Conservation (phyloP, 1,140 invertebrate genomes). For the Pogonognathellus flavescens region DNA sequence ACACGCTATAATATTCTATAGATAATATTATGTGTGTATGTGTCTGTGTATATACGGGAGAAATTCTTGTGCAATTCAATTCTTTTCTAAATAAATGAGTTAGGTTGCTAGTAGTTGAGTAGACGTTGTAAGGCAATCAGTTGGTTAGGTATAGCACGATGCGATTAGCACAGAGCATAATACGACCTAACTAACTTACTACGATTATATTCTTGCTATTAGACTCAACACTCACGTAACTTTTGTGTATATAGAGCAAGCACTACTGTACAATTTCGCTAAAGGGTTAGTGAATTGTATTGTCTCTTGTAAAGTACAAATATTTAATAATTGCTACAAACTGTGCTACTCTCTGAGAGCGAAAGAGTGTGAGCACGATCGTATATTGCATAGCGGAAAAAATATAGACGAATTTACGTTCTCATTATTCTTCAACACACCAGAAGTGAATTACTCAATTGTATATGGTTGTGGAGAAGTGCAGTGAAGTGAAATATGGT, state of each 20-base stretch:
- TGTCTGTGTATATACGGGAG: not conserved
- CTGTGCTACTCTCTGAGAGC: no score
- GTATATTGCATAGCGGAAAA: not conserved
- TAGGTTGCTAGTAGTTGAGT: not conserved
- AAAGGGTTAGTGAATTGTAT: no score
- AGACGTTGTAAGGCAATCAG: no score
- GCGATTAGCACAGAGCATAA: constrained; percentile 29
- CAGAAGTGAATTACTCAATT: constrained; percentile 10
- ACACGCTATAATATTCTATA: not conserved
- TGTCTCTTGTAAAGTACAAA: no score
- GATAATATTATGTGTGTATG: not conserved
- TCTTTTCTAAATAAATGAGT: constrained; percentile 33
- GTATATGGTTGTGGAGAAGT: not conserved
- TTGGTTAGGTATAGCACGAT: no score
- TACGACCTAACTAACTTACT: not conserved
- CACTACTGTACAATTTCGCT: no score
- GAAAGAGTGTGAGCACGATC: no score
- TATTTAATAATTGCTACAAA: no score
- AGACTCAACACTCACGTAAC: no score
- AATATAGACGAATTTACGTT: not conserved
- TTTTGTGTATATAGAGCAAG: no score
- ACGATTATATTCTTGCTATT: no score
- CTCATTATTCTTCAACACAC: not conserved
- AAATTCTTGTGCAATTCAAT: constrained; percentile 46
- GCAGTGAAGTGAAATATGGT: constrained; percentile 1